Percentiles rank a stretch among this genome's conserved stretches.
Conservation (phyloP, 2,888 invertebrate genomes). For the Perizoma affinitatum region DNA sequence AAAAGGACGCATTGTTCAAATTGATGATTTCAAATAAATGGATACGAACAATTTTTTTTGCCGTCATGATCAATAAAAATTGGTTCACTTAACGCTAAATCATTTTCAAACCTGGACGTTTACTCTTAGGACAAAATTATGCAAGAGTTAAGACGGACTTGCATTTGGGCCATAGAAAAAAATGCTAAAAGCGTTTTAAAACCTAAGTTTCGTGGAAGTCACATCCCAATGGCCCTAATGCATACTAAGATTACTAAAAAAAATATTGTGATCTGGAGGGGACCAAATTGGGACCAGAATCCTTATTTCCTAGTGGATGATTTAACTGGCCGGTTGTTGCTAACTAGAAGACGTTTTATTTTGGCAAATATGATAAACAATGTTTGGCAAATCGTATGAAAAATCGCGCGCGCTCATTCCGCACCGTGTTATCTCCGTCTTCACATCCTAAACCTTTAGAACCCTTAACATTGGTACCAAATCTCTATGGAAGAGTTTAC, state of each 20-base stretch:
- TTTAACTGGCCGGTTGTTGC: constrained; percentile 77
- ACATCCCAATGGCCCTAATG: constrained; percentile 59
- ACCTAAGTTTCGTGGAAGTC: constrained; percentile 35
- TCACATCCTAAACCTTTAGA: constrained; percentile 52
- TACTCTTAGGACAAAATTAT: constrained; percentile 77
- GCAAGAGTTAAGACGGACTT: constrained; percentile 65
- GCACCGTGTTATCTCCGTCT: constrained; percentile 49
- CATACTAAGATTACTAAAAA: constrained; percentile 69
- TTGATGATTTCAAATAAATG: constrained; percentile 48
- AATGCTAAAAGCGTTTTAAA: constrained; percentile 36
- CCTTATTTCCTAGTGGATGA: constrained; percentile 80
- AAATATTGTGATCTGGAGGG: constrained; percentile 79
- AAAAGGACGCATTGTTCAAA: constrained; percentile 53
- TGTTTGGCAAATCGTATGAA: constrained; percentile 65
- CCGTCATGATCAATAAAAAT: constrained; percentile 57
- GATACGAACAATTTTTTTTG: constrained; percentile 55
- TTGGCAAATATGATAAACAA: constrained; percentile 65
- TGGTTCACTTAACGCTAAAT: constrained; percentile 78
- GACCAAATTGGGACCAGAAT: constrained; percentile 75
- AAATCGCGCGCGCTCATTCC: constrained; percentile 40
- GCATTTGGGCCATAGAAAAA: constrained; percentile 58
- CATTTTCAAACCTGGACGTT: constrained; percentile 82
- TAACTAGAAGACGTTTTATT: constrained; percentile 64
- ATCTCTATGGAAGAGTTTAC: constrained; percentile 49
- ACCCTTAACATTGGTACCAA: constrained; percentile 42